phyloP scores from a whole-genome alignment of 1,140 invertebrate species.

The Helicoverpa zea region DNA sequence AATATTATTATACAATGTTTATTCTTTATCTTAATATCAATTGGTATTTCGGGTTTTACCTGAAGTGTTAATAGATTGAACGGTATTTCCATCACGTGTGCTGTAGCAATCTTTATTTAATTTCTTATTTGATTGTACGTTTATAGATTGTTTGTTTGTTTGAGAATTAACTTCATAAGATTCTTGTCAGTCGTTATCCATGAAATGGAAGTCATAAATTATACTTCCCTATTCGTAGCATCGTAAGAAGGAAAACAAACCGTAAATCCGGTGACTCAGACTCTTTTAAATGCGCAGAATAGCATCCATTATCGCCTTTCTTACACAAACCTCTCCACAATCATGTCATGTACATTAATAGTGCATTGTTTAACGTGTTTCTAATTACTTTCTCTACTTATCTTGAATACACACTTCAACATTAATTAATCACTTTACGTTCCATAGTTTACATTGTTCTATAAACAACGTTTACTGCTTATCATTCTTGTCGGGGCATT shows the following conservation, averaged over 20 bases:
- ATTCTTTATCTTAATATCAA: background rate
- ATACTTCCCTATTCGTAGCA: constrained; percentile 47
- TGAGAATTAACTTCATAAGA: constrained; percentile 33
- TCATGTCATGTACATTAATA: constrained; percentile 16
- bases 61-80: background rate
- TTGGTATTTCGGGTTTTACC: background rate
- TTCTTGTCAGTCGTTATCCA: constrained; percentile 46
- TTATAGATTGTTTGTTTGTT: constrained; percentile 39
- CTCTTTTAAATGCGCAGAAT: constrained; percentile 22
- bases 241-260: constrained; percentile 52
- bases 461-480: background rate
- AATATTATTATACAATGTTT: background rate
- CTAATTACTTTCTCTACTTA: constrained; percentile 27
- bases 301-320: constrained; percentile 7
- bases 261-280: constrained; percentile 43
- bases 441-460: background rate
- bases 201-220: constrained; percentile 49
- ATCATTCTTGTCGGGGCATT: background rate
- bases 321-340: background rate
- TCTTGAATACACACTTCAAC: constrained; percentile 3
- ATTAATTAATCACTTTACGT: constrained; percentile 5
- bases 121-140: background rate
- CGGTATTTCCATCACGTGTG: background rate
- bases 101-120: background rate
- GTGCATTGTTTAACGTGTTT: constrained; percentile 18